Evolutionary conservation across 2,113 vertebrate species (phyloP), one percentile per base, ranked within the genome.

Genomic region (Pelusios castaneus): DNA sequence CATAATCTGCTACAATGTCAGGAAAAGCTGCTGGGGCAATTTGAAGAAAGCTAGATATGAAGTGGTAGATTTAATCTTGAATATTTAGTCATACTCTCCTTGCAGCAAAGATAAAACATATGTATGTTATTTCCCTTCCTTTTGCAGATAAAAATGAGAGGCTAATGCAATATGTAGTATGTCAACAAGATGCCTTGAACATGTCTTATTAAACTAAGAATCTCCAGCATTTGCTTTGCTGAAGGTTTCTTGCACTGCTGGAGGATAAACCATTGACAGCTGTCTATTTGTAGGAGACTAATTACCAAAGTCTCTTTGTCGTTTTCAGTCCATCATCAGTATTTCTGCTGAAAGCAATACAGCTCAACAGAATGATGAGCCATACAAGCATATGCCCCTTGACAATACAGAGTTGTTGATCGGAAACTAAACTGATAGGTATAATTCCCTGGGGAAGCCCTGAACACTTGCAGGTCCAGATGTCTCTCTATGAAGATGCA

Each of bases 181-280:
- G 91, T 38, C 17, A 85, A 38, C 22, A 91, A 25, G 10, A 54
- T 49, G 16, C 3, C 8, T 93, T 93, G 25, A 84, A 41, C n/a
- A 80, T 25, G 54, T 84, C 27, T 55, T 85, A 3, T 9, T 80
- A 13, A 83, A 91, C 6, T 45, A 12, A 21, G 9, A 27, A 51
- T 94, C 86, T 81, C 8, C 24, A 78, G 60, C 3, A 6, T 79
- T 94, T 92, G 1, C 34, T 60, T 89, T 25, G 67, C 0, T 90
- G 75, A 92, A 80, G 45, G 25, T 3, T 10, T 45, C 27, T 73
- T 60, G 8, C 31, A 82, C 19, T 77, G n/a, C 31, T 82, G 63
- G 70, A 91, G 81, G n/a, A n/a, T 91, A 93, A 96, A 31, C 10
- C n/a, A 87, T 60, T 87, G 87, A 84, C 76, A 95, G 91, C 63